Base-by-base conservation (phyloP, 2,888 invertebrate genomes). In the Mesorhabditis spiculigera region DNA sequence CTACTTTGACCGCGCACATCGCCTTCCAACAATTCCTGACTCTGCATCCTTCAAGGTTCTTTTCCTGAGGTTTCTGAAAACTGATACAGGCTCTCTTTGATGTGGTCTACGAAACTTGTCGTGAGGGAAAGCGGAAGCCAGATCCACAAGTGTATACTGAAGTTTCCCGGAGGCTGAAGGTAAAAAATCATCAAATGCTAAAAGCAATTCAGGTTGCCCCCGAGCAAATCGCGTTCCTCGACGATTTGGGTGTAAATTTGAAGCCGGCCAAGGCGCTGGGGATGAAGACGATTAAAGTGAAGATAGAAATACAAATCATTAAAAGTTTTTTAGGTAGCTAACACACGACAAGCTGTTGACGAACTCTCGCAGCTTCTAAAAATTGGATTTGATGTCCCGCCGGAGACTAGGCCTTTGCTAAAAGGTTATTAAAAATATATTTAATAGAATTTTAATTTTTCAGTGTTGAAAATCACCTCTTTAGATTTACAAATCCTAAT, bases 241-340 rank as follows among this genome's bases (percentile, higher is more conserved):
- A 88, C 76, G 88, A 88, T 73, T 78, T 88, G 43, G 88, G 87
- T 4, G 71, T 75, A 2, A 88, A 88, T 71, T 74, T 88, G 50
- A 87, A 88, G 71, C 75, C 85, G 43, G 87, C 88, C 3, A 77
- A 75, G 43, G 68, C 77, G 45, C 50, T 87, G 45, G 88, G 88
- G 58, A 86, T 87, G 28, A 75, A 80, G 13, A 87, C 88, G 4
- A 87, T 88, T 43, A 87, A 87, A 83, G 87, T 86, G 42, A 28
- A 28, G 28, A 28, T 3, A 28, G 1, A 3, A 28, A 28, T 28
- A 28, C 28, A 28, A 28, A 28, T 28, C 28, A 28, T 28, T 28
- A n/a, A 28, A 50, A 45, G 42, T 10, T 45, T 16, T 63, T 8
- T 5, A 72, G 72, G 78, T 78, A 41, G 45, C 41, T 4, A 65